Percentiles rank a stretch among this genome's conserved stretches.
Conservation (phyloP, 2,888 invertebrate species). For the Stegana nigrithorax region DNA sequence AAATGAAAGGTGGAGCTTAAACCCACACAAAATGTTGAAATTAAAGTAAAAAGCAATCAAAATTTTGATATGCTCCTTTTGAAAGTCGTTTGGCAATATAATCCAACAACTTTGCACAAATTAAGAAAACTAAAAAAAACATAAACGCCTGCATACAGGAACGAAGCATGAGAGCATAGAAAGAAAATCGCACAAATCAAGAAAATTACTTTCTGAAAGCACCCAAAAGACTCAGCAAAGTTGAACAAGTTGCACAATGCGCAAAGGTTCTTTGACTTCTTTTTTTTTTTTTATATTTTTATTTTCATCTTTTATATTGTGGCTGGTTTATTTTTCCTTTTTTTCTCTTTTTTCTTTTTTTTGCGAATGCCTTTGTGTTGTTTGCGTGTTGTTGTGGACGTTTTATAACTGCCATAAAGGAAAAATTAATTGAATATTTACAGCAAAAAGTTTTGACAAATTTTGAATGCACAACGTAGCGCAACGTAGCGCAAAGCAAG, state of each 20-base stretch:
- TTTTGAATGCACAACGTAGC: slow-evolving; percentile 17
- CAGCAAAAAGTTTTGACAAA: slow-evolving; percentile 31
- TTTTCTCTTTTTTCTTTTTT: neutral
- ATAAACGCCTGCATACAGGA: too few relatives aligned
- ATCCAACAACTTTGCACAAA: too few relatives aligned
- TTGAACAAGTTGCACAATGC: neutral
- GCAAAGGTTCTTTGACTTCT: neutral
- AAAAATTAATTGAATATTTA: slow-evolving; percentile 29
- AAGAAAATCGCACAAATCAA: slow-evolving; percentile 3
- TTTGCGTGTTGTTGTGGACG: neutral
- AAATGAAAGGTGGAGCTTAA: too few relatives aligned
- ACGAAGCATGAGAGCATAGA: too few relatives aligned
- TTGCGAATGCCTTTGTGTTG: too few relatives aligned
- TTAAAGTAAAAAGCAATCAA: too few relatives aligned
- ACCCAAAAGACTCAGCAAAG: slow-evolving; percentile 5
- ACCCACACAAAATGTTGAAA: too few relatives aligned
- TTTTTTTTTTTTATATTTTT: neutral
- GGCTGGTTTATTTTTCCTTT: neutral
- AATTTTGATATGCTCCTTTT: too few relatives aligned
- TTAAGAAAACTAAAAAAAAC: too few relatives aligned
- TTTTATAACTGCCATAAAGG: slow-evolving; percentile 4
- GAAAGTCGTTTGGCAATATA: too few relatives aligned
- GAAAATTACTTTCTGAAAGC: slow-evolving; percentile 7
- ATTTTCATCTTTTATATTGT: too few relatives aligned
- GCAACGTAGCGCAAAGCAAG: neutral